phyloP scores from a whole-genome alignment of 2,797 vertebrate species.

The Anabacerthia variegaticeps region DNA sequence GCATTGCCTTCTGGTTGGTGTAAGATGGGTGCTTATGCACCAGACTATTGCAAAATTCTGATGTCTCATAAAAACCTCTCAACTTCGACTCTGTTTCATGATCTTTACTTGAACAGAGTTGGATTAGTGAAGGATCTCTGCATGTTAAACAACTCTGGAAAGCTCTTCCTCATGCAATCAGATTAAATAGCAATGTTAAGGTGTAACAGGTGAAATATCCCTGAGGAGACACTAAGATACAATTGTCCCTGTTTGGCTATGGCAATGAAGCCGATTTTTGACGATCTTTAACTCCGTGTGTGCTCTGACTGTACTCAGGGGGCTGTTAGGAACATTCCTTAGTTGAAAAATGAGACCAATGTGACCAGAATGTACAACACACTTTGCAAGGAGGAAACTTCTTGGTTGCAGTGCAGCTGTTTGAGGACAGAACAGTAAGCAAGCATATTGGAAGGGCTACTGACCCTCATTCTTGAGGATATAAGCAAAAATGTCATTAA shows the following conservation, averaged over 20 bases:
- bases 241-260: background rate
- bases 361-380: background rate
- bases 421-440: background rate
- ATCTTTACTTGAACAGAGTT: background rate
- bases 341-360: background rate
- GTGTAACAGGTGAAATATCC: background rate
- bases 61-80: background rate
- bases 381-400: background rate
- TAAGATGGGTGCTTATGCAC: background rate
- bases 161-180: background rate
- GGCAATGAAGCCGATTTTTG: background rate
- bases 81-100: background rate
- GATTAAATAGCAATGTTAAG: background rate
- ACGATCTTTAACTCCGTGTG: rapidly evolving
- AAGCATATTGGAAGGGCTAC: background rate
- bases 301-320: background rate
- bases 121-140: background rate
- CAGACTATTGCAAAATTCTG: background rate
- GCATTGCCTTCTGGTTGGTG: background rate
- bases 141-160: background rate
- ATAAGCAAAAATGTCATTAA: background rate
- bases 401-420: background rate
- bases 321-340: background rate
- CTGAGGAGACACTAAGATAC: background rate
- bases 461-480: background rate